These are phyloP conservation scores for roundworm (Caenorhabditis elegans) DNA, from an alignment of 1,140 invertebrate genomes.

Conservation along the genomic window WBcel235 BX284604.4:13977501-13978000, in stretches of 20 bases:
- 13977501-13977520: neutral
- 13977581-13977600: conserved; percentile 50
- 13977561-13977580: conserved; percentile 57
- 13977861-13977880: conserved; percentile 47
- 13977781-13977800: conserved; percentile 35
- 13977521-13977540: conserved; percentile 38
- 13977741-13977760: neutral
- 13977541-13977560: conserved; percentile 60
- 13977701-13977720: conserved; percentile 53
- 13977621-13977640: conserved; percentile 43
- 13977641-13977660: conserved; percentile 51
- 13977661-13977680: conserved; percentile 54
- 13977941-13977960: too few species aligned
- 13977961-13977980: too few species aligned
- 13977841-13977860: conserved; percentile 54
- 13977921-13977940: conserved; percentile 53
- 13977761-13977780: conserved; percentile 18
- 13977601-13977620: conserved; percentile 59
- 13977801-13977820: conserved; percentile 52
- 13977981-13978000: too few species aligned
- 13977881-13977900: conserved; percentile 51
- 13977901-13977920: conserved; percentile 51
- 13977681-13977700: conserved; percentile 58
- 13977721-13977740: conserved; percentile 11
- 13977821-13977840: conserved; percentile 44